phyloP scores from a whole-genome alignment of 2,888 invertebrate genomes.

The Abscondita cerata region DNA sequence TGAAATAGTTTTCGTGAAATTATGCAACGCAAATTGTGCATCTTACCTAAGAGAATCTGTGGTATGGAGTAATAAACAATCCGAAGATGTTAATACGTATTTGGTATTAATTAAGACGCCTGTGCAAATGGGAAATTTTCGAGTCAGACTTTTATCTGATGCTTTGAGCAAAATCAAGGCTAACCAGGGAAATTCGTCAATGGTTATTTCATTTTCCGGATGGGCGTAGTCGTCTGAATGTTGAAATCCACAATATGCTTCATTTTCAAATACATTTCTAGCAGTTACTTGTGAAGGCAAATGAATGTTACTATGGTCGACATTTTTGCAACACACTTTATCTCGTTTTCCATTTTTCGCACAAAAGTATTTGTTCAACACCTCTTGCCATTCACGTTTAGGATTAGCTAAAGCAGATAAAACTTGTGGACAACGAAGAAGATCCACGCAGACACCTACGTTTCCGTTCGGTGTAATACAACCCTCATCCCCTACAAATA shows the following conservation, averaged over 20 bases:
- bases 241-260: conserved; percentile 10
- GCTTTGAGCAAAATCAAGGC: conserved; percentile 2
- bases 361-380: conserved; percentile 11
- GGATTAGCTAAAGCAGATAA: conserved; percentile 10
- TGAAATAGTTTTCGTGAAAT: not conserved
- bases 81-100: conserved; percentile 15
- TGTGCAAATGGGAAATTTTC: not conserved
- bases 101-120: conserved; percentile 1
- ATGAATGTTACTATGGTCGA: not conserved
- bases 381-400: not conserved
- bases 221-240: conserved; percentile 11
- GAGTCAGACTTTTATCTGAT: not conserved
- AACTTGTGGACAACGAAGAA: conserved; percentile 7
- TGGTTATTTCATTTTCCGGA: not conserved
- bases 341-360: not conserved
- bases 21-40: not conserved
- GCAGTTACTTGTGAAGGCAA: not conserved
- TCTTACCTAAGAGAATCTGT: conserved; percentile 1
- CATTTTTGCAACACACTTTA: conserved; percentile 8
- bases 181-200: conserved; percentile 15
- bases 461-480: conserved; percentile 3
- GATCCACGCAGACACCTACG: not conserved
- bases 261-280: not conserved
- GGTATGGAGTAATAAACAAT: not conserved
- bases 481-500: not conserved